Conservation (phyloP, 2,888 invertebrate species). For the Drosophila demipolita region DNA sequence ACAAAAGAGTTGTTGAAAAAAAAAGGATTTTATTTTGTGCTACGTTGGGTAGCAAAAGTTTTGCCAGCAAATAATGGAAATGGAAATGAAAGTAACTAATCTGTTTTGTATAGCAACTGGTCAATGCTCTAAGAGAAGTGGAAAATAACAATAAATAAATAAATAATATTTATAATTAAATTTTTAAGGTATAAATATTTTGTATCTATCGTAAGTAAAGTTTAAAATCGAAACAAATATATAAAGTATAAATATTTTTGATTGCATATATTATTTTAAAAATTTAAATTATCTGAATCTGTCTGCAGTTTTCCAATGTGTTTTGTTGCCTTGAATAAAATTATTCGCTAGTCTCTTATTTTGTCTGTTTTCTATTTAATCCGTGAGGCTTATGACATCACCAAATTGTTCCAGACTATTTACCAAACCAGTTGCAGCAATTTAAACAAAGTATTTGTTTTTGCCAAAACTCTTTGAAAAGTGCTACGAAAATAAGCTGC, state of each 20-base stretch:
- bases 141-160: background rate
- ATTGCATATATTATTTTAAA: too few species aligned
- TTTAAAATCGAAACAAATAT: background rate
- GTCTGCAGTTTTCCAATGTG: background rate
- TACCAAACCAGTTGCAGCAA: background rate
- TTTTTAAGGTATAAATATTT: background rate
- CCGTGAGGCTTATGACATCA: background rate
- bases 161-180: background rate
- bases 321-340: background rate
- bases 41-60: slow-evolving; percentile 24
- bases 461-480: background rate
- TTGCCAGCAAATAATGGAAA: slow-evolving; percentile 17
- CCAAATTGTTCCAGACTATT: background rate
- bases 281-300: background rate
- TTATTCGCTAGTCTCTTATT: background rate
- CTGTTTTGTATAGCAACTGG: background rate
- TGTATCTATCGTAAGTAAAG: background rate
- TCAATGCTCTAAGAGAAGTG: background rate
- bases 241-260: too few species aligned
- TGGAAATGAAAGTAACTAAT: background rate
- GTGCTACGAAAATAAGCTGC: background rate
- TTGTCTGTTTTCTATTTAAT: background rate
- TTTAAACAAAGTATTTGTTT: background rate
- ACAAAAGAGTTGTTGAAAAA: slow-evolving; percentile 27
- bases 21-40: slow-evolving; percentile 15